A percentile compares a stretch with the other conserved stretches of the same genome.
Conservation (phyloP, 37 sponge, comb jelly and placozoan species). For the Mnemiopsis leidyi region DNA sequence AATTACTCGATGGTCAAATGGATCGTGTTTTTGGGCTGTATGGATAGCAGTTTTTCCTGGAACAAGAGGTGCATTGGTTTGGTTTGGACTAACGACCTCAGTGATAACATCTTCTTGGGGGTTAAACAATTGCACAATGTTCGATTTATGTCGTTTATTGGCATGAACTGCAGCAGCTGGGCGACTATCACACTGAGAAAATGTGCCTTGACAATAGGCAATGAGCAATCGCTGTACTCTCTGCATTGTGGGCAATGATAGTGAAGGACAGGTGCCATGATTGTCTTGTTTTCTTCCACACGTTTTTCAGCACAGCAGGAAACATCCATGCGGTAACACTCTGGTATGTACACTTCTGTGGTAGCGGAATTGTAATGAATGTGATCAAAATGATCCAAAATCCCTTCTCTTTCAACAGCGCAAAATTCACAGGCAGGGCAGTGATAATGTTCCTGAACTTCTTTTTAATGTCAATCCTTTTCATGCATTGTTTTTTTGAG, state of each 20-base stretch:
- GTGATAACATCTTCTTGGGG: slow-evolving; percentile 34
- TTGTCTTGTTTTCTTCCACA: slow-evolving; percentile 37
- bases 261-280: slow-evolving; percentile 63
- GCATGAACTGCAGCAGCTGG: neutral
- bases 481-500: slow-evolving; percentile 53
- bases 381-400: slow-evolving; percentile 52
- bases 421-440: slow-evolving; percentile 63
- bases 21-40: neutral
- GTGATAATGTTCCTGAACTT: slow-evolving; percentile 57
- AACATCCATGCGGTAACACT: slow-evolving; percentile 2
- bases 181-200: neutral
- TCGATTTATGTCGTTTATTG: neutral
- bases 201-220: slow-evolving; percentile 43
- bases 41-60: neutral
- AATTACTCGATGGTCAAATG: slow-evolving; percentile 7
- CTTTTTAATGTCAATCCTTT: slow-evolving; percentile 55
- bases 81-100: slow-evolving; percentile 12
- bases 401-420: slow-evolving; percentile 23
- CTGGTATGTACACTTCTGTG: slow-evolving; percentile 22
- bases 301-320: slow-evolving; percentile 53
- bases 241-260: slow-evolving; percentile 53
- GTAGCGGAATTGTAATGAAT: slow-evolving; percentile 5
- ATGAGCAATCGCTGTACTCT: slow-evolving; percentile 49
- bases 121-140: slow-evolving; percentile 6
- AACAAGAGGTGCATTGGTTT: neutral